Conservation (phyloP, 2,797 vertebrate species). For the Gymnoscopelus microlampas region DNA sequence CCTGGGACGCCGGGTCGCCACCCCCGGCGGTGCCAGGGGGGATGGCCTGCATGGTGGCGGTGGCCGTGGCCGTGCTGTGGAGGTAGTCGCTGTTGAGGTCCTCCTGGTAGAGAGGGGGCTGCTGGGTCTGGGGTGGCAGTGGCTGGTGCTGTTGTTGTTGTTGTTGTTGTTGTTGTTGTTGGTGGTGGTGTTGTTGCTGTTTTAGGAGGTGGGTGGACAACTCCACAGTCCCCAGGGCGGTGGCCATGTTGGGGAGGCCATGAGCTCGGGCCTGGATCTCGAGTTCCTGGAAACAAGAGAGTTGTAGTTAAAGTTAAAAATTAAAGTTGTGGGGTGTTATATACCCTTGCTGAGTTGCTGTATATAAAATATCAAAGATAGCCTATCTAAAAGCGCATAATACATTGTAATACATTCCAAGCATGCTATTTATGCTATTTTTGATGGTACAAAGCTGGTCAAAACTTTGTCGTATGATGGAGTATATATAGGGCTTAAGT, state of each 20-base stretch:
- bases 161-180: constrained; percentile 72
- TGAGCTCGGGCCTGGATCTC: constrained; percentile 96
- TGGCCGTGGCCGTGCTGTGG: constrained; percentile 78
- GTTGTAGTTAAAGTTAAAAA: background rate
- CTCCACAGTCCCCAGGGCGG: constrained; percentile 82
- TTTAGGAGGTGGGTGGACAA: constrained; percentile 88
- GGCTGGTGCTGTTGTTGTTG: constrained; percentile 73
- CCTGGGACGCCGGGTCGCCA: constrained; percentile 58
- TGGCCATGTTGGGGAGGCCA: constrained; percentile 86
- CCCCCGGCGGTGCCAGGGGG: constrained; percentile 41
- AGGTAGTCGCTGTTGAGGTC: constrained; percentile 87
- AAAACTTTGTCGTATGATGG: no score
- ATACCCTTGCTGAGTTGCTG: no score
- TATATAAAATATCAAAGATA: no score
- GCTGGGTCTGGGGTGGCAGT: constrained; percentile 71
- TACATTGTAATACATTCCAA: no score
- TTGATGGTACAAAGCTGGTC: no score
- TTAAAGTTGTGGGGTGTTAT: background rate
- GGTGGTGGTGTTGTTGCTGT: constrained; percentile 79
- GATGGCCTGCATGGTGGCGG: constrained; percentile 64
- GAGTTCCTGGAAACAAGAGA: constrained; percentile 86
- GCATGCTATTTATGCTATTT: no score
- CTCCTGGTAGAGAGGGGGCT: constrained; percentile 83
- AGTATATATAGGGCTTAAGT: no score
- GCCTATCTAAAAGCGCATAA: no score